Conservation (phyloP, 2,888 invertebrate genomes). For the Microctonus aethiopoides region DNA sequence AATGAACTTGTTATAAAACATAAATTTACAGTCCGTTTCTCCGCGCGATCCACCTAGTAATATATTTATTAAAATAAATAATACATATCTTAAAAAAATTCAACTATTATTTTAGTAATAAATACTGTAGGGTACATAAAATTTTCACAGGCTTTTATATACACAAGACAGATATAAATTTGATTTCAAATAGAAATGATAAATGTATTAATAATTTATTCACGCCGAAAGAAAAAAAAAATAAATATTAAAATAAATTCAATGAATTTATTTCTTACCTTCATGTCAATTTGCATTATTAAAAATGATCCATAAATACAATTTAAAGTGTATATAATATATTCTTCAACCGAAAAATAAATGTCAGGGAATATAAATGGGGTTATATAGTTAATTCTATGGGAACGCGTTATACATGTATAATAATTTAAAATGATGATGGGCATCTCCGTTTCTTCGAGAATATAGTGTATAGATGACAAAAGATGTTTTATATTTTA, state of each 20-base stretch:
- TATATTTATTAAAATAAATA: too few relatives aligned
- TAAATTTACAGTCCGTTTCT: neutral
- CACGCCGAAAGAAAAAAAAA: neutral
- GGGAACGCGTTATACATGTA: neutral
- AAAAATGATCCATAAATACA: neutral
- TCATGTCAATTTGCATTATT: neutral
- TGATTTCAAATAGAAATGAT: neutral
- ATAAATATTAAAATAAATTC: too few relatives aligned
- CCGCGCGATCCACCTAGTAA: neutral
- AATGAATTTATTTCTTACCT: neutral
- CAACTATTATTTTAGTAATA: too few relatives aligned
- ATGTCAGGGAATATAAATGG: slow-evolving; percentile 13
- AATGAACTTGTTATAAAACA: neutral
- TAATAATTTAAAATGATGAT: slow-evolving; percentile 18
- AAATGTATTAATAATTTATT: neutral
- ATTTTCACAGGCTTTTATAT: neutral
- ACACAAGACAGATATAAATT: neutral
- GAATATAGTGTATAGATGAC: slow-evolving; percentile 12
- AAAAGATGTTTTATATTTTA: slow-evolving; percentile 13
- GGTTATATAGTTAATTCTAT: neutral
- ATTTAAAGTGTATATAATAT: neutral
- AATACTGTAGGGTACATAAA: neutral
- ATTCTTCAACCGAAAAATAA: neutral
- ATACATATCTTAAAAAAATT: too few relatives aligned
- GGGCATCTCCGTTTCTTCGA: neutral